phyloP scores from a whole-genome alignment of 92 coral and sea anemone species.

The Virgularia gustaviana region DNA sequence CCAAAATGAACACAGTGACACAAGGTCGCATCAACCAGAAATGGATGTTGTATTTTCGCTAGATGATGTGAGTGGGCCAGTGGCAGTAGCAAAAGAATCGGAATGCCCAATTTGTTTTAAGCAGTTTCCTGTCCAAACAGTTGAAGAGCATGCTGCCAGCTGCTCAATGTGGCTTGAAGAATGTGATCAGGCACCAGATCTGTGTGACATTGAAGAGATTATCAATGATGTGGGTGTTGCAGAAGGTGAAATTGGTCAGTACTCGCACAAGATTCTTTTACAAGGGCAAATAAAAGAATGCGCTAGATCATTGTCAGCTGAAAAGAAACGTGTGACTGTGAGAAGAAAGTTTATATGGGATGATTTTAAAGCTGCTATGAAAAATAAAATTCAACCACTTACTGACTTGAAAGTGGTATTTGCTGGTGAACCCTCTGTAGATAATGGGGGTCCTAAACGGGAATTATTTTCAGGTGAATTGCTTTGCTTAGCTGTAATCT shows the following conservation, averaged over 20 bases:
- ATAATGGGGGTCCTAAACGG: constrained; percentile 58
- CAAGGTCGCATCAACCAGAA: neutral
- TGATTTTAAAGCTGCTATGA: constrained; percentile 18
- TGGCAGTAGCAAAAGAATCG: constrained; percentile 1
- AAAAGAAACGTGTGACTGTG: constrained; percentile 6
- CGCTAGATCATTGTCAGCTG: constrained; percentile 5
- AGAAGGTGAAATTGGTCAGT: constrained; percentile 8
- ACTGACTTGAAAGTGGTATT: constrained; percentile 60
- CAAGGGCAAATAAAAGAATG: constrained; percentile 8
- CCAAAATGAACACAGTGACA: neutral
- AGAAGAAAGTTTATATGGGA: constrained; percentile 28
- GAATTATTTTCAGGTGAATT: constrained; percentile 30
- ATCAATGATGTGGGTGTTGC: neutral
- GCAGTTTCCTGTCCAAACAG: constrained; percentile 13
- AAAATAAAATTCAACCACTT: constrained; percentile 40
- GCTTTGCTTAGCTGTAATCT: no score
- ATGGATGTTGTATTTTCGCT: neutral
- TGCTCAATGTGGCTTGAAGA: constrained; percentile 61
- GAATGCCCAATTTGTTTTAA: constrained; percentile 39
- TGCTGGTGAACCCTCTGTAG: constrained; percentile 63
- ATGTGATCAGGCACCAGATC: constrained; percentile 20
- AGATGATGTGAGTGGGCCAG: neutral
- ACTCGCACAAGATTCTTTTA: constrained; percentile 7
- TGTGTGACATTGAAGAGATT: neutral
- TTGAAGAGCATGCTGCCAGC: constrained; percentile 67